A percentile compares a stretch with the other conserved stretches of the same genome.
phyloP scores from a whole-genome alignment of 2,113 vertebrate species.

The Okapia johnstoni region DNA sequence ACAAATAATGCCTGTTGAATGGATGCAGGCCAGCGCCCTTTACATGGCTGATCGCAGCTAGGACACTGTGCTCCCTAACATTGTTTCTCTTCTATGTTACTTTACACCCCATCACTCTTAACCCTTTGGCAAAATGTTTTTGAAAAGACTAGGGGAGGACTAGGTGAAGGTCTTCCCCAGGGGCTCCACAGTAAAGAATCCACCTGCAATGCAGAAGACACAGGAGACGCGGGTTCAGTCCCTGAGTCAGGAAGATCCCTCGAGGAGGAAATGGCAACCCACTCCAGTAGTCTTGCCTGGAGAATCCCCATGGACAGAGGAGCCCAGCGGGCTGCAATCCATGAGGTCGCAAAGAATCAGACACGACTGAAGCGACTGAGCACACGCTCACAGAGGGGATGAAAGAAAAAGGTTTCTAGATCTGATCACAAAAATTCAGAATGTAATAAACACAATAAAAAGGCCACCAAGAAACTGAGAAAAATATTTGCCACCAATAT shows the following conservation, averaged over 20 bases:
- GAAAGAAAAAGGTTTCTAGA: neutral
- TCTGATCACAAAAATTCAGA: slow-evolving; percentile 13
- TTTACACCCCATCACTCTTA: neutral
- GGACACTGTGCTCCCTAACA: neutral
- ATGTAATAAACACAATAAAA: neutral
- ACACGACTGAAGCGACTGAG: neutral
- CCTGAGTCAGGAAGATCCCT: neutral
- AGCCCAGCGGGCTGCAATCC: neutral
- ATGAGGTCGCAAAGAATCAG: rapidly evolving
- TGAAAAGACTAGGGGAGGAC: neutral
- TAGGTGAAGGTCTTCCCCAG: neutral
- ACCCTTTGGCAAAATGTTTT: neutral
- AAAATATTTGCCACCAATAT: slow-evolving; percentile 50
- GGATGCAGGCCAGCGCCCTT: neutral
- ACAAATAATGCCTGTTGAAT: neutral
- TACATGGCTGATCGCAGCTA: neutral
- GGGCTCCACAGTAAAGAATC: neutral
- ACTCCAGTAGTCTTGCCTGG: neutral
- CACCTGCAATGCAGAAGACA: neutral
- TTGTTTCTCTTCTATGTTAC: neutral
- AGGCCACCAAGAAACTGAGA: slow-evolving; percentile 28
- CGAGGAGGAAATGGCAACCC: neutral
- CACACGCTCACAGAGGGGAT: neutral
- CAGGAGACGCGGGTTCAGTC: neutral
- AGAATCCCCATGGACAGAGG: neutral